Percentiles rank a stretch among this genome's conserved stretches.
Conservation (phyloP, 2,797 vertebrate species). For the Platalea minor region DNA sequence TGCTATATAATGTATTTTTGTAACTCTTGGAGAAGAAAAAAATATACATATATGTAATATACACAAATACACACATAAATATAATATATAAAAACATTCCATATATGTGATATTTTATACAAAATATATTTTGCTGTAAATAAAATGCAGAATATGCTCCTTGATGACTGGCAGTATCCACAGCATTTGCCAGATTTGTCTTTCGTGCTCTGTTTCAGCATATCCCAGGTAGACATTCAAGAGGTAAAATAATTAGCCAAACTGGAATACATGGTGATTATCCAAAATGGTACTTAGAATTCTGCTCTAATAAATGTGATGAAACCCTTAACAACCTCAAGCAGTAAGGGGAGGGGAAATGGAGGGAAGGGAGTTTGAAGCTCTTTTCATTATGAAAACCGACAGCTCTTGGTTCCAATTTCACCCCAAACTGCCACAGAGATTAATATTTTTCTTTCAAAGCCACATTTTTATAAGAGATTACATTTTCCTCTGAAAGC, state of each 20-base stretch:
- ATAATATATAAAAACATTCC: background rate
- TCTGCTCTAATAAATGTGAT: background rate
- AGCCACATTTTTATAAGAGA: conserved; percentile 17
- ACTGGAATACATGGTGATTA: background rate
- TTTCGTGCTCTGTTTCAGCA: background rate
- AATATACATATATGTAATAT: background rate
- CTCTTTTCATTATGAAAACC: background rate
- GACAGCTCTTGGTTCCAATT: background rate
- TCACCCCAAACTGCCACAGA: background rate
- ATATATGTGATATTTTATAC: background rate
- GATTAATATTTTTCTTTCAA: conserved; percentile 37
- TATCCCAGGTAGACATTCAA: background rate
- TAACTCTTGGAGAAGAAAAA: background rate
- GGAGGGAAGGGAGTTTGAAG: background rate
- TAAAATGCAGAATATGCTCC: background rate
- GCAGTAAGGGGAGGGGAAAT: background rate
- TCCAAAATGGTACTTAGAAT: background rate
- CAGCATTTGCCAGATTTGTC: background rate
- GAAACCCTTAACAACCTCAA: background rate
- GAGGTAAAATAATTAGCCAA: background rate
- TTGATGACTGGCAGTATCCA: background rate
- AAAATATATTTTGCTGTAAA: background rate
- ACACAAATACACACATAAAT: background rate
- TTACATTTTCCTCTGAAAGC: conserved; percentile 11
- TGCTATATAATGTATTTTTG: background rate